Evolutionary conservation across 2,113 vertebrate genomes (phyloP), one percentile per base, ranked within the genome.

Genomic region (Oceanites oceanicus): DNA sequence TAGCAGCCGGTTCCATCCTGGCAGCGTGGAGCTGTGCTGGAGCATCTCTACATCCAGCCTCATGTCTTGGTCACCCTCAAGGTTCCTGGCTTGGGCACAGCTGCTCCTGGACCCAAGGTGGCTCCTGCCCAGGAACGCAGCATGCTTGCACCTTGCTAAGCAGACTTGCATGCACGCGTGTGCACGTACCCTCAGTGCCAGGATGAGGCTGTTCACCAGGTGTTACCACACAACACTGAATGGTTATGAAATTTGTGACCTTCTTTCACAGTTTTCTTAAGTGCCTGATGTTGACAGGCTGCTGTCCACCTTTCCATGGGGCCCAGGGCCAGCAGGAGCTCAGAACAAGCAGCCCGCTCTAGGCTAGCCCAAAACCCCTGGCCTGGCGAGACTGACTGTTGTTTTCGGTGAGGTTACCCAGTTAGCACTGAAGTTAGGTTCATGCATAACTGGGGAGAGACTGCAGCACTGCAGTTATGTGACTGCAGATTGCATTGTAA

Each of bases 81-180:
- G 75, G 30, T 13, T 56, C 55, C 40, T 56, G n/a, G 32, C 47
- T 78, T 1, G 1, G 49, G 49, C 56, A 50, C 11, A 59, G 53
- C 38, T 26, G 7, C 53, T 63, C 10, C 72, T 42, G 40, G 38
- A 40, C 17, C 34, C 55, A 29, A 32, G 42, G 42, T 38, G 50
- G 47, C 44, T 76, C 27, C 14, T 32, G 42, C 45, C 17, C 21
- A 45, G 59, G n/a, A 76, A 15, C 0, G 1, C 1, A 32, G 44
- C 20, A 23, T 3, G 20, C 44, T 65, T 73, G n/a, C 63, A 73
- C 40, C 40, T 80, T 79, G 49, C 58, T 59, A 40, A 86, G 32
- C 25, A 79, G 30, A 34, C 12, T 16, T 58, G 47, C 55, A 15
- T 0, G 0, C 2, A 1, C 5, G 4, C 0, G 1, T 40, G 22